Percentiles rank a stretch among this genome's conserved stretches.
phyloP scores from a whole-genome alignment of 2,113 vertebrate species.

The Sylvilagus bachmani region DNA sequence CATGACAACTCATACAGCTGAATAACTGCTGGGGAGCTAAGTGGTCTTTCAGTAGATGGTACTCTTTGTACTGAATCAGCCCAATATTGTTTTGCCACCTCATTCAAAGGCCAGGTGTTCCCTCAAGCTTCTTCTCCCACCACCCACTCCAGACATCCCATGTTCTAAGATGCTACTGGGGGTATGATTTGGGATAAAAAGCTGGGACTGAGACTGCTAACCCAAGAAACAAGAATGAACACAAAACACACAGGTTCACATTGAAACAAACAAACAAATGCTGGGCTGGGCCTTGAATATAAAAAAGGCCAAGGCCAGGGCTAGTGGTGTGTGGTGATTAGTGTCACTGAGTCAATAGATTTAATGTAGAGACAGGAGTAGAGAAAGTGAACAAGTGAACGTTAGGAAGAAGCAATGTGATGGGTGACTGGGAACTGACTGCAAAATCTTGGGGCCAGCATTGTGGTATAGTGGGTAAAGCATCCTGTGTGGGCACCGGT shows the following conservation, averaged over 20 bases:
- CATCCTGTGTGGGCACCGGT: no score
- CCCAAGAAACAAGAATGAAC: neutral
- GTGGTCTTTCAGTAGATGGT: slow-evolving; percentile 74
- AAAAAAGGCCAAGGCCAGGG: neutral
- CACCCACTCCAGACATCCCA: neutral
- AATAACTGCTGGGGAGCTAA: slow-evolving; percentile 49
- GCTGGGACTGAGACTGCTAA: neutral
- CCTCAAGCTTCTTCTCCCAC: neutral
- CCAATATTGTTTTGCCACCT: neutral
- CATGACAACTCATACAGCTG: neutral
- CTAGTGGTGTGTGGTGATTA: neutral
- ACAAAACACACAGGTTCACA: neutral
- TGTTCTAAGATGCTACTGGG: neutral
- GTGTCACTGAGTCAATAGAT: neutral
- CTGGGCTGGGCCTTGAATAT: neutral
- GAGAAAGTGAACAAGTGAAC: neutral
- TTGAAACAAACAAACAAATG: neutral
- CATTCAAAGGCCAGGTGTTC: neutral
- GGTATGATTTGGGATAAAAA: neutral
- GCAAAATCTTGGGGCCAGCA: neutral
- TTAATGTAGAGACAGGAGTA: neutral
- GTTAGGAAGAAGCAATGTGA: neutral
- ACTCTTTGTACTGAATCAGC: slow-evolving; percentile 65
- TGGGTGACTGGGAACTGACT: neutral
- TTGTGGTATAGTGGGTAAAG: no score